A percentile compares a stretch with the other conserved stretches of the same genome.
Conservation (phyloP, 2,797 vertebrate genomes). For the Petrocephalus sullivani region DNA sequence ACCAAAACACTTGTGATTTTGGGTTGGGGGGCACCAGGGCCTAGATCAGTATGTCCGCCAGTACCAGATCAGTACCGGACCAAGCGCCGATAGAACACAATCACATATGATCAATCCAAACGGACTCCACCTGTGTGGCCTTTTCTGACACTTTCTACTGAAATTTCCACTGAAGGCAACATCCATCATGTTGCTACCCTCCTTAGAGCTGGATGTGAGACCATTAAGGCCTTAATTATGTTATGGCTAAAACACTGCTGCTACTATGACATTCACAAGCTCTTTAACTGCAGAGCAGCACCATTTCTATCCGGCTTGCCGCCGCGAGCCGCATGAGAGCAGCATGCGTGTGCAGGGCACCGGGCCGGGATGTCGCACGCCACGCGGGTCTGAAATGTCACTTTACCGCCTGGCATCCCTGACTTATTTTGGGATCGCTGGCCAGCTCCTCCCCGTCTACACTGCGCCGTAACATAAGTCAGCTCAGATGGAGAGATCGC, state of each 20-base stretch:
- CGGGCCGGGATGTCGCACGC: not conserved
- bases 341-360: not conserved
- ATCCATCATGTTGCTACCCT: not conserved
- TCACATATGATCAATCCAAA: not conserved
- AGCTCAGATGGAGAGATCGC: not conserved
- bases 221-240: not conserved
- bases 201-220: not conserved
- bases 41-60: not conserved
- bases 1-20: not conserved
- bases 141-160: not conserved
- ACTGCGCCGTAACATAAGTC: not conserved
- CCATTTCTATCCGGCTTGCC: not conserved
- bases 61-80: not conserved
- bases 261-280: not conserved
- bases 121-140: not conserved
- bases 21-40: not conserved
- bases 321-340: not conserved
- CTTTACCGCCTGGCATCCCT: not conserved
- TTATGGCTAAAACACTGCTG: not conserved
- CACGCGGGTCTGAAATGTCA: not conserved
- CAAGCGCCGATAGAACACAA: not conserved
- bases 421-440: constrained; percentile 9
- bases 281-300: not conserved
- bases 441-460: not conserved
- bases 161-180: not conserved